A percentile compares a stretch with the other conserved stretches of the same genome.
Evolutionary conservation across 2,888 invertebrate species (phyloP).

Genomic region (Lycocerus yunnanus): DNA sequence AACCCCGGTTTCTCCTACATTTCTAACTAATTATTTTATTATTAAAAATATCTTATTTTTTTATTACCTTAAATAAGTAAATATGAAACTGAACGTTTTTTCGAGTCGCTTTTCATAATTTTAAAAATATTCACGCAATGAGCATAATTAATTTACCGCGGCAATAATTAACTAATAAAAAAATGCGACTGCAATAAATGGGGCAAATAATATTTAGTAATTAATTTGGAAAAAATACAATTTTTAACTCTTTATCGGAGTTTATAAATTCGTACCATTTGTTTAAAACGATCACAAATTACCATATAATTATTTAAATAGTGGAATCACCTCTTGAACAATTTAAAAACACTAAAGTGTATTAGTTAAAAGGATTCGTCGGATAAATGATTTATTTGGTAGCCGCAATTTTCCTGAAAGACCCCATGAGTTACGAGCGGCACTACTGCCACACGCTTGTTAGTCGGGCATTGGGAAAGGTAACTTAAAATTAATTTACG

Average conservation of each 20-base stretch:
- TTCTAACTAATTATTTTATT: too few relatives aligned
- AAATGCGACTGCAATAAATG: not conserved
- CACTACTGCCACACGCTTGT: constrained; percentile 34
- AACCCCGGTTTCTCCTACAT: too few relatives aligned
- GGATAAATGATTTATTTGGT: constrained; percentile 30
- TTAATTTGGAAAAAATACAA: not conserved
- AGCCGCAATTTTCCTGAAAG: constrained; percentile 24
- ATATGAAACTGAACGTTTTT: too few relatives aligned
- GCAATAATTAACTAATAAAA: not conserved
- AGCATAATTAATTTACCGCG: not conserved
- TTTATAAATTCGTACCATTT: not conserved
- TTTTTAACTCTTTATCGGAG: not conserved
- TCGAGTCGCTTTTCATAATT: too few relatives aligned
- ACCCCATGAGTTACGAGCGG: constrained; percentile 30
- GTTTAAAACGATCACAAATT: not conserved
- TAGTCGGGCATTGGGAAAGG: constrained; percentile 34
- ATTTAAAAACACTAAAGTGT: not conserved
- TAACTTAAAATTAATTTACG: constrained; percentile 37
- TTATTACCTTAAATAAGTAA: too few relatives aligned
- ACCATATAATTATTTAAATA: not conserved
- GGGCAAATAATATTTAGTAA: not conserved
- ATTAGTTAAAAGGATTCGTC: constrained; percentile 20
- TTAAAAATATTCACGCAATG: too few relatives aligned
- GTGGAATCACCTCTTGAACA: not conserved
- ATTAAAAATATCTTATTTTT: too few relatives aligned